Evolutionary conservation across 2,888 invertebrate species (phyloP).

Genomic region (Epistrophella euchroma): DNA sequence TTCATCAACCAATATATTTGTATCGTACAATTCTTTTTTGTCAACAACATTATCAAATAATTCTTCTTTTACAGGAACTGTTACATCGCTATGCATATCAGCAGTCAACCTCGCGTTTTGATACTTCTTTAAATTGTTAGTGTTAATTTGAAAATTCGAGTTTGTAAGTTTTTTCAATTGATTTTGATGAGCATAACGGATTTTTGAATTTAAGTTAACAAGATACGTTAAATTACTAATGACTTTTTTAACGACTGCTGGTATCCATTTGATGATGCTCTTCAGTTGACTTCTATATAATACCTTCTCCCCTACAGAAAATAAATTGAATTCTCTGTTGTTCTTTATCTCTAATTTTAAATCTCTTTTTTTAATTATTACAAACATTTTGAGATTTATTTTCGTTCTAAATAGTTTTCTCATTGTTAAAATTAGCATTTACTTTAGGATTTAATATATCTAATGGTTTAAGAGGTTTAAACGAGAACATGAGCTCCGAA

Average conservation of each 20-base stretch:
- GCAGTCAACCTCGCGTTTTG: background rate
- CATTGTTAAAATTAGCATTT: background rate
- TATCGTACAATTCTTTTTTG: background rate
- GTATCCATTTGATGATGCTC: constrained; percentile 29
- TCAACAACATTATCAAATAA: background rate
- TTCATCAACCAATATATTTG: background rate
- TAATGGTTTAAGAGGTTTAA: constrained; percentile 20
- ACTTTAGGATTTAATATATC: constrained; percentile 23
- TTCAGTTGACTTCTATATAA: constrained; percentile 17
- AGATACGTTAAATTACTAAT: constrained; percentile 36
- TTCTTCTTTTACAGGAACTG: background rate
- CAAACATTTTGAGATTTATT: too few relatives aligned
- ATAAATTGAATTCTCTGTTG: background rate
- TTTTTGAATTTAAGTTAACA: constrained; percentile 30
- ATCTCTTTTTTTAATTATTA: too few relatives aligned
- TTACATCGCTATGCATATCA: background rate
- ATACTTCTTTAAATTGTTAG: background rate
- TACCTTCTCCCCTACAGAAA: constrained; percentile 31
- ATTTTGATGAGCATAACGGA: constrained; percentile 29
- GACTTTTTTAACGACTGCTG: constrained; percentile 28
- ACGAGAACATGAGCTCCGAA: constrained; percentile 26
- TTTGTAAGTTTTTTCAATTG: background rate
- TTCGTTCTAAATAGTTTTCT: too few relatives aligned
- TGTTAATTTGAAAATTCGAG: background rate
- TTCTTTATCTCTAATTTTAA: background rate